A percentile compares a stretch with the other conserved stretches of the same genome.
These are phyloP conservation scores for Adoxophyes honmai DNA, from an alignment of 1,140 invertebrate genomes.

Conservation along the genomic window DNA sequence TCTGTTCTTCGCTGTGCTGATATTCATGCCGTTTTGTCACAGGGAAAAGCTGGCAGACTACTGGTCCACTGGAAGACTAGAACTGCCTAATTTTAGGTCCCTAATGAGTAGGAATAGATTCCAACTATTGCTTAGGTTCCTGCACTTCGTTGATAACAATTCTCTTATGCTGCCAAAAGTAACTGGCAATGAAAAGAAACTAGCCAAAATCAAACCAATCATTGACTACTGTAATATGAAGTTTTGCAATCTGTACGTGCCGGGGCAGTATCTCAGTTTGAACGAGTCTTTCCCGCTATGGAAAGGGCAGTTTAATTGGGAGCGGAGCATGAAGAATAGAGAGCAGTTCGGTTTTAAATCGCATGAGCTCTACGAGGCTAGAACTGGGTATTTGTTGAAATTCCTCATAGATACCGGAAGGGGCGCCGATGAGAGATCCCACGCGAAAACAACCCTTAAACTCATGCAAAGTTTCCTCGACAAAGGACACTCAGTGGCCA, in stretches of 20 bases:
- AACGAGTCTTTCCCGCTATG: constrained; percentile 1
- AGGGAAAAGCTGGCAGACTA: background rate
- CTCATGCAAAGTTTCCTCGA: background rate
- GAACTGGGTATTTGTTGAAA: constrained; percentile 4
- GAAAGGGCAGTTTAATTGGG: constrained; percentile 7
- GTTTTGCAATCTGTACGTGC: background rate
- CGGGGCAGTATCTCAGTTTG: constrained; percentile 1
- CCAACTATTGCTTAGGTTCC: background rate
- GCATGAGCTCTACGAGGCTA: constrained; percentile 1
- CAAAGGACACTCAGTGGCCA: background rate
- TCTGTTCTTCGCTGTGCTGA: constrained; percentile 4
- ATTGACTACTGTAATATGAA: constrained; percentile 7
- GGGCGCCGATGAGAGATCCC: background rate
- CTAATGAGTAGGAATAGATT: constrained; percentile 1
- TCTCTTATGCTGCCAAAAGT: background rate
- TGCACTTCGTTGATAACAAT: constrained; percentile 1
- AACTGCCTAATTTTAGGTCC: background rate
- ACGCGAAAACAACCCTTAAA: constrained; percentile 3
- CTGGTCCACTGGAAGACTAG: background rate
- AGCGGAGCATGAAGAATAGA: background rate
- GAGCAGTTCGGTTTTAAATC: constrained; percentile 9
- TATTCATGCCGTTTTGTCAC: constrained; percentile 7
- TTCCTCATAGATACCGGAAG: constrained; percentile 2
- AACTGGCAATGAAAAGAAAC: background rate
- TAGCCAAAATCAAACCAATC: constrained; percentile 10